A percentile compares a stretch with the other conserved stretches of the same genome.
Evolutionary conservation across 2,888 invertebrate genomes (phyloP).

Genomic region (Dynastes tityus): DNA sequence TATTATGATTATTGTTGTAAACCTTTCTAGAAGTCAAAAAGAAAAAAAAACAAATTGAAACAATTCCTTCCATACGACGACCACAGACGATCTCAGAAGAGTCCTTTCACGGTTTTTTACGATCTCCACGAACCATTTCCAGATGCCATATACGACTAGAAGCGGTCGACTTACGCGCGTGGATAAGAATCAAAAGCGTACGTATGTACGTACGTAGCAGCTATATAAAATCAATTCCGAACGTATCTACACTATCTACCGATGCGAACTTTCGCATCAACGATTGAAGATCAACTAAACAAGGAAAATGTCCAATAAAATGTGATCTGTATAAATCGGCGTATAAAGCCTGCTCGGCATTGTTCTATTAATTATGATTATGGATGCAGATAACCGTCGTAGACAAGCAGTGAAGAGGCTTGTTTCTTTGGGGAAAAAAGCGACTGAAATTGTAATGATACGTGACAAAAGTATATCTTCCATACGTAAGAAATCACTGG

Average conservation of each 20-base stretch:
- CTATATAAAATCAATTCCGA: conserved; percentile 14
- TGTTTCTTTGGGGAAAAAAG: no score
- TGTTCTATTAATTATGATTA: conserved; percentile 43
- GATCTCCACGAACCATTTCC: conserved; percentile 1
- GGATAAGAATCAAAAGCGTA: neutral
- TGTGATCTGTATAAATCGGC: conserved; percentile 23
- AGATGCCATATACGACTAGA: conserved; percentile 11
- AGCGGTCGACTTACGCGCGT: conserved; percentile 1
- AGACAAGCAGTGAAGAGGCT: neutral
- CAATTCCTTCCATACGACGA: no score
- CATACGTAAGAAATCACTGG: no score
- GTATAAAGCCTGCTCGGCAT: neutral
- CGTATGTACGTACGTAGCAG: no score
- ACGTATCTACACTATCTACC: neutral
- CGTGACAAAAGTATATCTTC: no score
- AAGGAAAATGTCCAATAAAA: conserved; percentile 12
- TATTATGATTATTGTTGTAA: no score
- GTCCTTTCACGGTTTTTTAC: conserved; percentile 22
- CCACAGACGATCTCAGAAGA: no score
- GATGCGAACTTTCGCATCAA: neutral
- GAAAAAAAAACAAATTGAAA: no score
- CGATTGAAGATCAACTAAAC: neutral
- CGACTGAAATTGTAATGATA: no score
- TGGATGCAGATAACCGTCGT: conserved; percentile 14
- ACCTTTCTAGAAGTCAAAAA: no score